A percentile compares a stretch with the other conserved stretches of the same genome.
These are phyloP conservation scores for Hystrix brachyura DNA, from an alignment of 2,113 vertebrate genomes.

Conservation along the genomic window DNA sequence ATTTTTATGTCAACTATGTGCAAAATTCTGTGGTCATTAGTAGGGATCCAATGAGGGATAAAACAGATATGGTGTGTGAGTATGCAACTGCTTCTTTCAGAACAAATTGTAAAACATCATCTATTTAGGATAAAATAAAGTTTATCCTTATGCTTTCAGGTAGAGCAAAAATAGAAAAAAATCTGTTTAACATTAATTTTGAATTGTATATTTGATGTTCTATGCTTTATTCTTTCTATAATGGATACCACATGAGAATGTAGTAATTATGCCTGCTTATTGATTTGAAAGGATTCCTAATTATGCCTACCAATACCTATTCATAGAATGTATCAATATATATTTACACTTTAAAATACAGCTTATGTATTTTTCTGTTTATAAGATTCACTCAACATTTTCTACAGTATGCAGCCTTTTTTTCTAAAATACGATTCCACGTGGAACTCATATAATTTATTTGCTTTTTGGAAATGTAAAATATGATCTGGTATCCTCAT, in stretches of 20 bases:
- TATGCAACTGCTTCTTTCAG: background rate
- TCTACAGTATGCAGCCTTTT: slow-evolving; percentile 64
- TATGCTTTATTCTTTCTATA: background rate
- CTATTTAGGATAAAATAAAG: slow-evolving; percentile 39
- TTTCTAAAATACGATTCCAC: slow-evolving; percentile 50
- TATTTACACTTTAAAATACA: slow-evolving; percentile 68
- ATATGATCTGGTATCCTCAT: slow-evolving; percentile 2
- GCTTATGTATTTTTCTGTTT: slow-evolving; percentile 80
- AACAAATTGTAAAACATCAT: background rate
- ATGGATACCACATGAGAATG: background rate
- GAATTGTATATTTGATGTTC: background rate
- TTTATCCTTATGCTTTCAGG: background rate
- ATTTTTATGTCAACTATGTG: background rate
- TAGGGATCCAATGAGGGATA: background rate
- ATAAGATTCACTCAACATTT: slow-evolving; percentile 55
- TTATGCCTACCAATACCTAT: slow-evolving; percentile 38
- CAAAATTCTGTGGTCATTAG: background rate
- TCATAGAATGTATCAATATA: slow-evolving; percentile 68
- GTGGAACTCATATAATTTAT: background rate
- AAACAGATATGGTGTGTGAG: background rate
- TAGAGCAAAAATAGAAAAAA: slow-evolving; percentile 19
- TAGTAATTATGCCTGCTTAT: background rate
- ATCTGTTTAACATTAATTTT: slow-evolving; percentile 30
- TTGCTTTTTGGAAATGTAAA: slow-evolving; percentile 13
- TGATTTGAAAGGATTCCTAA: slow-evolving; percentile 59